Evolutionary conservation across 2,888 invertebrate species (phyloP).

Genomic region (Agapostemon virescens): DNA sequence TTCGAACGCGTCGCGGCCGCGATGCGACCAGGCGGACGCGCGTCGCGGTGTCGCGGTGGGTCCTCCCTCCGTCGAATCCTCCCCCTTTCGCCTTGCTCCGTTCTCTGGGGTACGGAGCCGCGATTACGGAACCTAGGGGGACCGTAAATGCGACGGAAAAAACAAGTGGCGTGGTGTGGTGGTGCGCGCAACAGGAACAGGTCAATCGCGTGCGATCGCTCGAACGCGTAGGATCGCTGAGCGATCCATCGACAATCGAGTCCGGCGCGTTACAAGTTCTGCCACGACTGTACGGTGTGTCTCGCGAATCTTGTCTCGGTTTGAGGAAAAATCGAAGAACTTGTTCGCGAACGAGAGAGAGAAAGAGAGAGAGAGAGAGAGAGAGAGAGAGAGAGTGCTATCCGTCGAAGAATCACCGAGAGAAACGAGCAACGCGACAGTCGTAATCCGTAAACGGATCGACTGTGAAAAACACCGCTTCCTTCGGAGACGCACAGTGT

Average conservation of each 20-base stretch:
- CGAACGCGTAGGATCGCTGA: constrained; percentile 45
- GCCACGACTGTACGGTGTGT: no score
- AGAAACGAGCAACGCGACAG: not conserved
- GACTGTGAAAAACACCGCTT: not conserved
- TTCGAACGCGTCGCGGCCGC: no score
- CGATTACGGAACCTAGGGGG: constrained; percentile 27
- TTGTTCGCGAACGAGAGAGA: no score
- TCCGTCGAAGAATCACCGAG: not conserved
- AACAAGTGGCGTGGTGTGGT: constrained; percentile 13
- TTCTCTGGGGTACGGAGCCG: not conserved
- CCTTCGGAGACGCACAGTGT: not conserved
- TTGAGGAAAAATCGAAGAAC: not conserved
- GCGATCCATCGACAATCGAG: constrained; percentile 30
- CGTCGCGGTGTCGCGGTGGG: no score
- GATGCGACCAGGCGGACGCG: no score
- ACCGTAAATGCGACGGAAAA: constrained; percentile 22
- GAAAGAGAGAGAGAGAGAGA: no score
- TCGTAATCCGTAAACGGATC: not conserved
- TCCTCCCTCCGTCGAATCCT: not conserved
- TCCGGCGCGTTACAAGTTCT: not conserved
- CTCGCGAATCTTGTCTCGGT: no score
- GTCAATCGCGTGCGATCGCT: constrained; percentile 53
- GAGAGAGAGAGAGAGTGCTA: no score
- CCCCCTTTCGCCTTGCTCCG: not conserved
- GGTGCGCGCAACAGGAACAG: constrained; percentile 7